Evolutionary conservation across 2,888 invertebrate genomes (phyloP), one percentile per base, ranked within the genome.

Genomic region (Zelleria hepariella): DNA sequence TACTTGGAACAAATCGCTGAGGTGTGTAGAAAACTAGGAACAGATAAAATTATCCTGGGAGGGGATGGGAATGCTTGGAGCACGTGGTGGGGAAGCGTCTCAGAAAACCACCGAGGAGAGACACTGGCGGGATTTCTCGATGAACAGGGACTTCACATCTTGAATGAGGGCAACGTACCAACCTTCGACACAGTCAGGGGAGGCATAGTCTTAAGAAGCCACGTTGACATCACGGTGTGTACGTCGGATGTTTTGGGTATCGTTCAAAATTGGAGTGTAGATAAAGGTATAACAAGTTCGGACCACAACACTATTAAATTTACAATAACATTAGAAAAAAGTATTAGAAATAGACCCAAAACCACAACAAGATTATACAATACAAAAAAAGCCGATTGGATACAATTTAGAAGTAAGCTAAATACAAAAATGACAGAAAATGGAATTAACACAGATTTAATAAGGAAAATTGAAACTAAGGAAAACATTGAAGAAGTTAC

Each of bases 301-400:
- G 62, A 63, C 48, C 63, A 62, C 58, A 63, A 62, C 49, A 58
- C 61, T 1, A 59, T 63, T 24, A 58, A 55, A 0, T 60, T 62
- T 32, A 48, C 20, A n/a, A 5, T 63, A 21, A 15, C 2, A 2
- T 4, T 47, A n/a, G 25, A n/a, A 23, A 47, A 51, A 0, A 20
- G 20, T 4, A 20, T 3, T 6, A 21, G 3, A 18, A 7, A n/a
- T 25, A 15, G 2, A 7, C 18, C 18, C 5, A 2, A 25, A 8
- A 25, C 8, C 26, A 20, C n/a, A 60, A 67, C 6, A 65, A 64
- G 18, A 62, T 64, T n/a, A 60, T 7, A 63, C 27, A 65, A 67
- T 59, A 65, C 64, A 6, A 66, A 63, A 56, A 67, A 66, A 32
- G 58, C 32, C 26, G 55, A 61, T 20, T 61, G 60, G 60, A 18